Evolutionary conservation across 2,113 vertebrate species (phyloP).

Genomic region (Maccullochella peelii): DNA sequence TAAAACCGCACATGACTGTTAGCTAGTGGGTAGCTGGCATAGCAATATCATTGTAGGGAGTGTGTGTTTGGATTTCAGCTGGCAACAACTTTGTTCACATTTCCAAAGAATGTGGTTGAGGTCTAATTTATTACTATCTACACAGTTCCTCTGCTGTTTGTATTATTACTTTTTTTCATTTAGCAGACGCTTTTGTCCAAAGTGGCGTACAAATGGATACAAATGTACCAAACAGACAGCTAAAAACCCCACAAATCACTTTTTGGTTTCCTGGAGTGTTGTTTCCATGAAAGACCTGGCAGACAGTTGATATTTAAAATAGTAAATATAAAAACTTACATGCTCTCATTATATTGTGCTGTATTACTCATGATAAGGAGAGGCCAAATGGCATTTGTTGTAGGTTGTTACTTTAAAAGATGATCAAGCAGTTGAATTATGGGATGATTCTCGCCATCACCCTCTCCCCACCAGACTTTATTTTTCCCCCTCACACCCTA

Average conservation of each 20-base stretch:
- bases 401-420: not conserved
- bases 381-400: not conserved
- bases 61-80: no score
- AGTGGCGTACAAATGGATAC: not conserved
- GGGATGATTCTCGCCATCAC: not conserved
- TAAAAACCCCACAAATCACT: not conserved
- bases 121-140: no score
- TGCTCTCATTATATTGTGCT: not conserved
- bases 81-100: no score
- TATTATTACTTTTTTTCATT: no score
- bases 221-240: not conserved
- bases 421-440: conserved; percentile 15
- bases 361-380: not conserved
- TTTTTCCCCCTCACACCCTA: conserved; percentile 5
- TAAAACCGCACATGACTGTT: no score
- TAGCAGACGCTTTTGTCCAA: no score
- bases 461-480: not conserved
- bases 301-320: not conserved
- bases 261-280: not conserved
- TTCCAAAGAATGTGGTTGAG: no score
- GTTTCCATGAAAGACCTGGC: not conserved
- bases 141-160: no score
- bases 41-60: no score
- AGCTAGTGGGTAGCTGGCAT: no score
- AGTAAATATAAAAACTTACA: not conserved